Evolutionary conservation across 2,888 invertebrate species (phyloP), one percentile per base, ranked within the genome.

Genomic region (Ectemnius lituratus): DNA sequence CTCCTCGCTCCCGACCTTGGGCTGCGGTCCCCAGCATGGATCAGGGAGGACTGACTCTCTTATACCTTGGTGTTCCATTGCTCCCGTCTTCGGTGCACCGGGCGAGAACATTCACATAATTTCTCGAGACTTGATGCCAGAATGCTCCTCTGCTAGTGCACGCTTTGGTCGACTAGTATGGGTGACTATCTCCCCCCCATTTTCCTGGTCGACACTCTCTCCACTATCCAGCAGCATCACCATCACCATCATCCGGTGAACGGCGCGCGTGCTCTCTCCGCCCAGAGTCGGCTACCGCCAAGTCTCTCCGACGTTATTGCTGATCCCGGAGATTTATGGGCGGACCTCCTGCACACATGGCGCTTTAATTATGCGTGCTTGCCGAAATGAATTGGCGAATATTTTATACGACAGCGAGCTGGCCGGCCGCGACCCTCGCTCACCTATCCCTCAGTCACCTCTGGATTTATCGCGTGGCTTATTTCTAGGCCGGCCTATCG

Each of bases 341-440:
- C 73, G 80, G 85, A 87, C 84, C 86, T 87, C 85, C 83, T 80
- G 86, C 88, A 88, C 90, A 89, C 88, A 86, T 89, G 90, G 89
- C 81, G 88, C 90, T 89, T 90, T 90, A 89, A 90, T 90, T 90
- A 89, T 89, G 88, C 87, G 87, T 84, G 83, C 80, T 78, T 77
- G 83, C 79, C 78, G 77, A 86, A 88, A 89, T 87, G 86, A 89
- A 90, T 89, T 86, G 87, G 84, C 84, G 86, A 88, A 89, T 89
- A 88, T 88, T 88, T 89, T 89, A 88, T 85, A 81, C 84, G 78
- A 74, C 81, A 79, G 75, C 61, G 72, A 71, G 77, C 81, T 71
- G 78, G 58, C 75, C 71, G 69, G 59, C 63, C 52, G 65, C 62
- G 65, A 58, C 28, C 73, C 60, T 60, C 58, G 67, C 27, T n/a